phyloP scores from a whole-genome alignment of 2,113 vertebrate genomes.

The Sapajus apella region DNA sequence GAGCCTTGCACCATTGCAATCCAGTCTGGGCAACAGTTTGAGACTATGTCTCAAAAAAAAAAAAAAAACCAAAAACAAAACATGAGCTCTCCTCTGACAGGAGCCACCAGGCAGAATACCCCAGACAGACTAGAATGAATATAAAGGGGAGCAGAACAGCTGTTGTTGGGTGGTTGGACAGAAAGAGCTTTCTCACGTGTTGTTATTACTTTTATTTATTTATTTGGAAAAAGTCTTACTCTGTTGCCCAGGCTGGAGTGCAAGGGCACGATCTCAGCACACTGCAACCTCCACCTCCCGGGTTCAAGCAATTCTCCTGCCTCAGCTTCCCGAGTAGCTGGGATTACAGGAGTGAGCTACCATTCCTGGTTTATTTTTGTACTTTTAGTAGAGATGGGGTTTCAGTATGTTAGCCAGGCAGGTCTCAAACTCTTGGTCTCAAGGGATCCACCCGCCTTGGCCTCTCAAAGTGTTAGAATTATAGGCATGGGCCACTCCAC shows the following conservation, averaged over 20 bases:
- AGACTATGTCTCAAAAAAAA: too few species aligned
- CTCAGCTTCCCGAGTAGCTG: background rate
- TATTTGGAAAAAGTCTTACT: background rate
- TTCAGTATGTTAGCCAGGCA: background rate
- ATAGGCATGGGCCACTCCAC: background rate
- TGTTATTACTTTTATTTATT: background rate
- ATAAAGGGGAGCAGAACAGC: background rate
- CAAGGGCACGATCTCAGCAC: background rate
- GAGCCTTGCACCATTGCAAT: too few species aligned
- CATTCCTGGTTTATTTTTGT: background rate
- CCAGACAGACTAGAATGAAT: background rate
- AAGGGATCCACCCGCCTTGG: background rate
- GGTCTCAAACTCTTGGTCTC: background rate
- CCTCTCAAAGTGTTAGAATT: background rate
- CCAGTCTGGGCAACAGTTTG: too few species aligned
- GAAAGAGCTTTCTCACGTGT: background rate
- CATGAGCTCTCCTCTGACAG: background rate
- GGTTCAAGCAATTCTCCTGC: background rate
- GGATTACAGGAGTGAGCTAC: background rate
- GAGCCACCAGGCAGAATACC: background rate
- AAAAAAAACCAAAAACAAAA: background rate
- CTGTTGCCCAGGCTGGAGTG: background rate
- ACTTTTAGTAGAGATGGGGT: background rate
- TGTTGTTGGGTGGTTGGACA: conserved; percentile 10
- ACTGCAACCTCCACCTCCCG: background rate